These are phyloP conservation scores for Scalopus aquaticus DNA, from an alignment of 2,113 vertebrate genomes.

Conservation along the genomic window DNA sequence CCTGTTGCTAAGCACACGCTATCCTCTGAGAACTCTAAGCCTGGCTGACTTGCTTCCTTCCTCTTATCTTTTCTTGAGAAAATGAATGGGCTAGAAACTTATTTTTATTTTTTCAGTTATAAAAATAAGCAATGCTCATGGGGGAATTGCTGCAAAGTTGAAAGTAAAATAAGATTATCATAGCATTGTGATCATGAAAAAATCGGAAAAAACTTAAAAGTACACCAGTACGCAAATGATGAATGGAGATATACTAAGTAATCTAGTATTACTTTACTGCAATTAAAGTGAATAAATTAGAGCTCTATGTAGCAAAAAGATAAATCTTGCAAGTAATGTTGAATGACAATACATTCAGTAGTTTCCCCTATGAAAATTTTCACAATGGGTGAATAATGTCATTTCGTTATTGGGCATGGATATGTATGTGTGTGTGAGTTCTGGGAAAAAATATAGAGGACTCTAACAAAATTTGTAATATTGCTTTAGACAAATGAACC, in stretches of 20 bases:
- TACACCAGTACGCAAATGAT: neutral
- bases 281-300: constrained; percentile 24
- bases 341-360: neutral
- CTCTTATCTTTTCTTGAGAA: neutral
- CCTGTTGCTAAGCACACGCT: neutral
- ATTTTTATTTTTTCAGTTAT: constrained; percentile 19
- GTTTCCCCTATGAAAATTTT: constrained; percentile 19
- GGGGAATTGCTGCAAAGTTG: neutral
- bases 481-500: neutral
- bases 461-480: neutral
- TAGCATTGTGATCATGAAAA: neutral
- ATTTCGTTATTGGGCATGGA: neutral
- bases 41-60: neutral
- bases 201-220: neutral
- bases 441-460: neutral
- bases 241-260: neutral
- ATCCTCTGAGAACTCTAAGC: neutral
- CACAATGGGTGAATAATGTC: neutral
- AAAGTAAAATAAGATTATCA: constrained; percentile 3
- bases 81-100: constrained; percentile 13
- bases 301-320: neutral
- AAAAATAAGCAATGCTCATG: constrained; percentile 7
- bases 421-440: neutral
- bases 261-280: neutral
- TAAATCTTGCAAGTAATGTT: neutral